These are phyloP conservation scores for Lycocerus yunnanus DNA, from an alignment of 2,888 invertebrate species.

Conservation along the genomic window DNA sequence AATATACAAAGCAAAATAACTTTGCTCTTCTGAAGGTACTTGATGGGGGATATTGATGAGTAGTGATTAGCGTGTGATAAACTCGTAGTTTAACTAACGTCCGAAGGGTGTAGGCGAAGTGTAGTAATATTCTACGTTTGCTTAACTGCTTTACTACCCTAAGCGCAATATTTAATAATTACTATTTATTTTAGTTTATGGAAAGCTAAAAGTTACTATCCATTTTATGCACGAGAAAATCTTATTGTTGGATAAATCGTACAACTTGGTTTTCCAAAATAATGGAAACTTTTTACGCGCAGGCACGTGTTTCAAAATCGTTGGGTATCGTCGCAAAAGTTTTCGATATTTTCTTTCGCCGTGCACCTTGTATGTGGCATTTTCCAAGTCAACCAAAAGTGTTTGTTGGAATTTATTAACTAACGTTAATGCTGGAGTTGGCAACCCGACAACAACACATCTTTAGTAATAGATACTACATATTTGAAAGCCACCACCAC, in stretches of 20 bases:
- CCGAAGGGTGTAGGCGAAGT: conserved; percentile 21
- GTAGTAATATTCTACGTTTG: conserved; percentile 23
- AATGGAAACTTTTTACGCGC: too few relatives aligned
- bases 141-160: conserved; percentile 23
- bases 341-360: too few relatives aligned
- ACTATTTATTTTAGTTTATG: conserved; percentile 23
- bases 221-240: conserved; percentile 14
- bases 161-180: conserved; percentile 24
- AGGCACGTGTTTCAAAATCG: too few relatives aligned
- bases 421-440: not conserved
- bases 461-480: not conserved
- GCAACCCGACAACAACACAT: not conserved
- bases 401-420: too few relatives aligned
- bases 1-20: not conserved
- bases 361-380: not conserved
- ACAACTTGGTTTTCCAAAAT: too few relatives aligned
- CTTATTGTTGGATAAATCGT: not conserved
- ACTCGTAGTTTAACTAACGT: conserved; percentile 33
- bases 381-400: too few relatives aligned
- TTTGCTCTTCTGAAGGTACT: not conserved
- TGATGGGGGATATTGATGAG: conserved; percentile 40
- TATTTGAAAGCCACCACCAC: not conserved
- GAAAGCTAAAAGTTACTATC: conserved; percentile 21
- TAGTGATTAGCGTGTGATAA: conserved; percentile 42
- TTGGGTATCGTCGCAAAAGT: too few relatives aligned